Evolutionary conservation across 64 coral and sea anemone species (phyloP), one percentile per base, ranked within the genome.

Genomic region (Stichodactyla mertensii): DNA sequence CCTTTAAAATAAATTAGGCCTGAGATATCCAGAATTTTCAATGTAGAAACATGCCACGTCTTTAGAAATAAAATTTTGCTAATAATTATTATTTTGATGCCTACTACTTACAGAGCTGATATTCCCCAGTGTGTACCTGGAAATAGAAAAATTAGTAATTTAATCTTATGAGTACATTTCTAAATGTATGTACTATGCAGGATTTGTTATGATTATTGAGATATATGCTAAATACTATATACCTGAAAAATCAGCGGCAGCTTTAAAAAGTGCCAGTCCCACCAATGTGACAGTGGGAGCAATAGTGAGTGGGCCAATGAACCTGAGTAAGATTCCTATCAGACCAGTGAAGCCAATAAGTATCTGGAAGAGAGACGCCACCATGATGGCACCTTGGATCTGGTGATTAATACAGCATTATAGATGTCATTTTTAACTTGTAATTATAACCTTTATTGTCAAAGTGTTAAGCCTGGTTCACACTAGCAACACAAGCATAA

Each of bases 321-420:
- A 98, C 36, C 86, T 82, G 13, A 98, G 89, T 0, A 98, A 82
- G 61, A 98, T 86, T 9, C 95, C 95, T 3, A 98, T 87, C 4
- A 93, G 69, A 20, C 95, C 95, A 51, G 92, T 94, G 24, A 93
- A 93, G 5, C 95, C 95, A 61, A 98, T 85, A 6, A 91, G 7
- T 22, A 98, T 91, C 89, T 98, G 95, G 24, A 98, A 91, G 52
- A 98, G 58, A 19, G 95, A 91, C 2, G 95, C 86, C 2, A 98
- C 87, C 92, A 98, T 98, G 16, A 98, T 98, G 2, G 95, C 95
- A 77, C 95, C 95, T 69, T 98, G 95, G 62, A 98, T 94, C 95
- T 98, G 56, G 11, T 52, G 55, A 20, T n/a, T 19, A 57, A 82
- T 31, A 74, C 69, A 74, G 24, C 69, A 74, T 12, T 2, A 74